A percentile compares a stretch with the other conserved stretches of the same genome.
These are phyloP conservation scores for Diorhabda carinulata DNA, from an alignment of 1,140 invertebrate genomes.

Conservation along the genomic window DNA sequence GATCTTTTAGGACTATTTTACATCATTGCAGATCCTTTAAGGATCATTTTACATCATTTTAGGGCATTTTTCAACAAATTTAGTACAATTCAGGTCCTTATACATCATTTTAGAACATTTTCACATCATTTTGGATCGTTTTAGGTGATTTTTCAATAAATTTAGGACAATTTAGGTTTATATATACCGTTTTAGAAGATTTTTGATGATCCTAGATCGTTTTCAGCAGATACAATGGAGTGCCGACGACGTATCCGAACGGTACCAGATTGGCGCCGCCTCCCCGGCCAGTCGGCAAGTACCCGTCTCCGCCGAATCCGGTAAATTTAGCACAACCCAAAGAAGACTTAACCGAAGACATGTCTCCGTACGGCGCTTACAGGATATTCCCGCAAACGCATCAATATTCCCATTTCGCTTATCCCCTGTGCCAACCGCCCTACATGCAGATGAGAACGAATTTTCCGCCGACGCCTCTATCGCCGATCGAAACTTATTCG, in stretches of 20 bases:
- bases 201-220: no score
- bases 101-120: no score
- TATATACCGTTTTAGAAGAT: no score
- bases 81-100: no score
- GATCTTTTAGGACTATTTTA: no score
- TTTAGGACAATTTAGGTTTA: no score
- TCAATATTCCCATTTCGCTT: slow-evolving; percentile 34
- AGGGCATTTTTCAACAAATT: no score
- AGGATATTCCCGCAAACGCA: slow-evolving; percentile 31
- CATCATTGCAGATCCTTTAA: no score
- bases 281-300: slow-evolving; percentile 37
- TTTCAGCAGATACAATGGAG: slow-evolving; percentile 43
- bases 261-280: slow-evolving; percentile 39
- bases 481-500: slow-evolving; percentile 43
- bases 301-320: slow-evolving; percentile 42
- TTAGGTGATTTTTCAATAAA: no score
- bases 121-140: no score
- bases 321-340: slow-evolving; percentile 45
- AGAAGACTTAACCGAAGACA: slow-evolving; percentile 37
- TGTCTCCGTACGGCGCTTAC: slow-evolving; percentile 32
- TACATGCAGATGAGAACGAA: slow-evolving; percentile 34
- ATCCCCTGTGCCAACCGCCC: slow-evolving; percentile 38
- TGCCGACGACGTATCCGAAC: slow-evolving; percentile 37
- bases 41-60: no score
- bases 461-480: slow-evolving; percentile 41